These are phyloP conservation scores for Pinctada fucata DNA, from an alignment of 2,888 invertebrate species.

Conservation along the genomic window DNA sequence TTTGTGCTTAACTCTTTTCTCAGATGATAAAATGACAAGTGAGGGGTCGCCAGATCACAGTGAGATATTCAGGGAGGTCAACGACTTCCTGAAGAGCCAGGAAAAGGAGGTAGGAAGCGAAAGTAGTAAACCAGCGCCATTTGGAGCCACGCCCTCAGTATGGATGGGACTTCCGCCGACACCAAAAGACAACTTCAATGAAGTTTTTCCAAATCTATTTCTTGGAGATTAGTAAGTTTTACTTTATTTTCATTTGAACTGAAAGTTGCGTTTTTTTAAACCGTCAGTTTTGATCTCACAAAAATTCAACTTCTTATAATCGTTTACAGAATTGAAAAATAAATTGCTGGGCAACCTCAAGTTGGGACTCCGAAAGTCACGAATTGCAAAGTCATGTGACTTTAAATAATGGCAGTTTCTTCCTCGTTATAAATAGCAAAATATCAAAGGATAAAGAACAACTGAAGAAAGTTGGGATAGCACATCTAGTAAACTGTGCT, in stretches of 20 bases:
- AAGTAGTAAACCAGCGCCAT: slow-evolving; percentile 20
- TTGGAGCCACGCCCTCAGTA: slow-evolving; percentile 42
- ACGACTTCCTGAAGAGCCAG: slow-evolving; percentile 42
- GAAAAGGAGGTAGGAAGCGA: slow-evolving; percentile 29
- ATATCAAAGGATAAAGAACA: slow-evolving; percentile 88
- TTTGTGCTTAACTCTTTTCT: no score
- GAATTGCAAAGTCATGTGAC: no score
- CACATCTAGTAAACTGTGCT: slow-evolving; percentile 90
- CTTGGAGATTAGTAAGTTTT: slow-evolving; percentile 65
- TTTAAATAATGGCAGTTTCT: no score
- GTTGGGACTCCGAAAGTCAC: no score
- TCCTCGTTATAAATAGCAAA: slow-evolving; percentile 79
- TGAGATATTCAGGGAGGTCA: slow-evolving; percentile 31
- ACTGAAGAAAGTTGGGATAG: slow-evolving; percentile 86
- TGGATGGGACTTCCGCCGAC: slow-evolving; percentile 46
- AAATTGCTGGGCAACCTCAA: no score
- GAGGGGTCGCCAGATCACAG: not conserved
- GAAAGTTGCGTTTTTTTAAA: no score
- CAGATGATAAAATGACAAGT: no score
- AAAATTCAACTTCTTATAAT: no score
- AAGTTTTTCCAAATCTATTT: slow-evolving; percentile 65
- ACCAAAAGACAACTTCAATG: slow-evolving; percentile 61
- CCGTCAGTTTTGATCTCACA: no score
- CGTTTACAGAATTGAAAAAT: no score
- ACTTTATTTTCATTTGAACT: no score